These are phyloP conservation scores for Polylopha cassiicola DNA, from an alignment of 2,888 invertebrate genomes.

Conservation along the genomic window DNA sequence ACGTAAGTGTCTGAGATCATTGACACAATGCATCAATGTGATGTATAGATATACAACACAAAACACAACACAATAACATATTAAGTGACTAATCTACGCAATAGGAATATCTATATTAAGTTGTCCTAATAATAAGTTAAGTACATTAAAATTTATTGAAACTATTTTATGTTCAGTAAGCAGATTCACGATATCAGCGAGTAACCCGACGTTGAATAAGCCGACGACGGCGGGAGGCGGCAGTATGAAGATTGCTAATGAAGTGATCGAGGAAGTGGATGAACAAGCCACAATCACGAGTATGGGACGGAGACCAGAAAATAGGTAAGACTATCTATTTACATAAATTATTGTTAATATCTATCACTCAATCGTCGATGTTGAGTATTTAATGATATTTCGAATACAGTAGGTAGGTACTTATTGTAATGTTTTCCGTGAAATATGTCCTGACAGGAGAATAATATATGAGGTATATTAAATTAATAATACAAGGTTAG, in stretches of 20 bases:
- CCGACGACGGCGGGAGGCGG: constrained; percentile 55
- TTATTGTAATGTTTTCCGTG: no score
- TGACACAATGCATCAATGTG: constrained; percentile 18
- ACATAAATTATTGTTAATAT: constrained; percentile 9
- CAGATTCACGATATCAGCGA: constrained; percentile 62
- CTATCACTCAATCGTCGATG: background rate
- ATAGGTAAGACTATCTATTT: constrained; percentile 43
- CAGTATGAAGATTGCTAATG: constrained; percentile 82
- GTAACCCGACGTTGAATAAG: constrained; percentile 63
- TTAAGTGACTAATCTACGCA: constrained; percentile 5
- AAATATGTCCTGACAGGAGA: no score
- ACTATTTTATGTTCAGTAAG: no score
- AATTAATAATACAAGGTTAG: no score
- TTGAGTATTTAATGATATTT: no score
- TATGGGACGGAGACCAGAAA: constrained; percentile 74
- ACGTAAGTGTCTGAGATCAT: constrained; percentile 21
- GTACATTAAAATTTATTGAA: no score
- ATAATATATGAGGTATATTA: no score
- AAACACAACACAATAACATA: constrained; percentile 5
- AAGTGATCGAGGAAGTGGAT: constrained; percentile 86
- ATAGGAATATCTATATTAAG: no score
- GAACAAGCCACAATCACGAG: constrained; percentile 90
- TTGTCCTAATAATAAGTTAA: no score
- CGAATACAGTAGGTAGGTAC: no score
- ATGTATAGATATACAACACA: no score